Evolutionary conservation across 2,888 invertebrate genomes (phyloP), one percentile per base, ranked within the genome.

Genomic region (Agrochola macilenta): DNA sequence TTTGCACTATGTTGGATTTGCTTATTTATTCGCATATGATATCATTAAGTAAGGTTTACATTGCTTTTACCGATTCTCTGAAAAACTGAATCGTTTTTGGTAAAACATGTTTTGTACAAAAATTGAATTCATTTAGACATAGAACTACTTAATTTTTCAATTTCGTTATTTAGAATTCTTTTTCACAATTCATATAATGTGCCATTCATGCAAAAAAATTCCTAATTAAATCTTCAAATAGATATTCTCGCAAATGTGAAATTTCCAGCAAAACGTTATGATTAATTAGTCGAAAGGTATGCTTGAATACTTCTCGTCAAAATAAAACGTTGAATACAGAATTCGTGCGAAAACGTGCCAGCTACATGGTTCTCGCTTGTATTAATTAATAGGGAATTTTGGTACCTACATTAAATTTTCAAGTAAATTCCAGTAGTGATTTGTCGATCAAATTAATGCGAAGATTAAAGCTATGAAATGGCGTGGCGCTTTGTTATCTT

Each of bases 291-390:
- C 46, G 35, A 76, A 79, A 78, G 66, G 71, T 78, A 75, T 69
- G 84, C 70, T 74, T 84, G 75, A 74, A 81, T 79, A 65, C 61
- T n/a, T 78, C 54, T 69, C 77, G 64, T 60, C 70, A 66, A 79
- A 87, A 83, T 85, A 81, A 87, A 85, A 79, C 77, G 46, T 78
- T 85, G 77, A 79, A 76, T 61, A 79, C 70, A 78, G 78, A 83
- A 85, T 83, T 77, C 49, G 65, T 74, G 66, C 17, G 82, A 58
- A 82, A 79, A 74, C 60, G 63, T 79, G 71, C 68, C 69, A 71
- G 79, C 76, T 39, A 85, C 54, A 69, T 77, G 74, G 70, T 78
- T 69, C 52, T n/a, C 66, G n/a, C 43, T 70, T 68, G 57, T 63
- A 81, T 75, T 79, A 70, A 80, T 82, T 82, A 82, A 66, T 82